These are phyloP conservation scores for Hexactinellida sp. DNA, from an alignment of 37 sponge, comb jelly and placozoan genomes.

Conservation along the genomic window DNA sequence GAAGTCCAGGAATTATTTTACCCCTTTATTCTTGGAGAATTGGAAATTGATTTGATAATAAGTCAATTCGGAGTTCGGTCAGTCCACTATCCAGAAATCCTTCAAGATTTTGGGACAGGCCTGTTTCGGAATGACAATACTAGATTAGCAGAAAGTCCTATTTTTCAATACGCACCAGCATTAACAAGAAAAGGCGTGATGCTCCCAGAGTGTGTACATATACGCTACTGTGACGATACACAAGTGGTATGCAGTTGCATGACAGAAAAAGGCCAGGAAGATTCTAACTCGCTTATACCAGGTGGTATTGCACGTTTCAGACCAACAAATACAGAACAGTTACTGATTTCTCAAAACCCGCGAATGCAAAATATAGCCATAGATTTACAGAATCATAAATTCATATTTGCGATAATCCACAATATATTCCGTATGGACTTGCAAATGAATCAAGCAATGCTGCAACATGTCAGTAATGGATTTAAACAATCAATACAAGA, in stretches of 20 bases:
- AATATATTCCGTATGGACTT: conserved; percentile 4
- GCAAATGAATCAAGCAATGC: not conserved
- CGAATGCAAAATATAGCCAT: not conserved
- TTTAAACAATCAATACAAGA: not conserved
- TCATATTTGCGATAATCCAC: not conserved
- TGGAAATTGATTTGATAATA: not conserved
- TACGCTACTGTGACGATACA: not conserved
- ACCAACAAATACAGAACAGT: not conserved
- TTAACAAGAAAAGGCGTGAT: not conserved
- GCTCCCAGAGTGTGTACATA: not conserved
- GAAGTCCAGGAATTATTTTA: not conserved
- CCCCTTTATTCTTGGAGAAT: not conserved
- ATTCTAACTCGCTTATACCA: not conserved
- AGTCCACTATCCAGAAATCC: not conserved
- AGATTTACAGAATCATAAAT: not conserved
- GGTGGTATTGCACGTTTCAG: not conserved
- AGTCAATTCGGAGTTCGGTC: not conserved
- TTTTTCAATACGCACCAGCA: not conserved
- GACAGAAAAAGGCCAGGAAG: not conserved
- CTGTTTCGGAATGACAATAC: not conserved
- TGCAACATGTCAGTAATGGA: not conserved
- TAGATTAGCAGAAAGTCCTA: not conserved
- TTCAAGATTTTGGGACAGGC: not conserved
- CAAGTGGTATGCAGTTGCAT: not conserved
- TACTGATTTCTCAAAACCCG: not conserved